Percentiles rank a stretch among this genome's conserved stretches.
Evolutionary conservation across 2,113 vertebrate genomes (phyloP).

Genomic region (Hippocampus comes): DNA sequence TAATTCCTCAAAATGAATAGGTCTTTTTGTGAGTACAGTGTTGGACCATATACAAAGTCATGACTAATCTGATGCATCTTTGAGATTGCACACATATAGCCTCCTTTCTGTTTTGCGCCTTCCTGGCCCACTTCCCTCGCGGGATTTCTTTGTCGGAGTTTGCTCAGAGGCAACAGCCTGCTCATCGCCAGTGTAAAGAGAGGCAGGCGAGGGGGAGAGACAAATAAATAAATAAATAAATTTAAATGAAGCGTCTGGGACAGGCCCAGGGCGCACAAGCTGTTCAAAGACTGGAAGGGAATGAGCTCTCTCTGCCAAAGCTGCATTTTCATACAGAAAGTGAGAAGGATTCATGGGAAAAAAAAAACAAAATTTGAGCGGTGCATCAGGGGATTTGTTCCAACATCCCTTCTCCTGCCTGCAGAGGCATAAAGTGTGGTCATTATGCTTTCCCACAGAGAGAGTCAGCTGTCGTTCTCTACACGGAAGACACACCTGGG

Average conservation of each 20-base stretch:
- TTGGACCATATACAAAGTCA: conserved; percentile 11
- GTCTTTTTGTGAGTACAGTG: neutral
- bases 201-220: conserved; percentile 24
- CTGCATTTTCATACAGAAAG: conserved; percentile 46
- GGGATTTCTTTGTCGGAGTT: conserved; percentile 53
- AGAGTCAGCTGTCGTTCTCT: neutral
- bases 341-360: conserved; percentile 37
- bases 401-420: conserved; percentile 52
- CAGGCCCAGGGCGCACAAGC: conserved; percentile 72
- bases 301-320: conserved; percentile 47
- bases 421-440: conserved; percentile 48
- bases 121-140: conserved; percentile 37
- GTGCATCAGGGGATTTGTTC: conserved; percentile 56
- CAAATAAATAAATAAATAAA: conserved; percentile 18
- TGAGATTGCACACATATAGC: conserved; percentile 38
- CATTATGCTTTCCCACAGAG: conserved; percentile 36
- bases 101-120: conserved; percentile 33
- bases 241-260: conserved; percentile 57
- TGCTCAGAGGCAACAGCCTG: conserved; percentile 67
- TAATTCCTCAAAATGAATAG: conserved; percentile 17
- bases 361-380: conserved; percentile 19
- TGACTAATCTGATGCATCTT: conserved; percentile 32
- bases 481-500: neutral
- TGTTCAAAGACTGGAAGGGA: conserved; percentile 67
- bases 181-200: conserved; percentile 63